These are phyloP conservation scores for Xenopus petersii DNA, from an alignment of 2,797 vertebrate genomes.

Conservation along the genomic window DNA sequence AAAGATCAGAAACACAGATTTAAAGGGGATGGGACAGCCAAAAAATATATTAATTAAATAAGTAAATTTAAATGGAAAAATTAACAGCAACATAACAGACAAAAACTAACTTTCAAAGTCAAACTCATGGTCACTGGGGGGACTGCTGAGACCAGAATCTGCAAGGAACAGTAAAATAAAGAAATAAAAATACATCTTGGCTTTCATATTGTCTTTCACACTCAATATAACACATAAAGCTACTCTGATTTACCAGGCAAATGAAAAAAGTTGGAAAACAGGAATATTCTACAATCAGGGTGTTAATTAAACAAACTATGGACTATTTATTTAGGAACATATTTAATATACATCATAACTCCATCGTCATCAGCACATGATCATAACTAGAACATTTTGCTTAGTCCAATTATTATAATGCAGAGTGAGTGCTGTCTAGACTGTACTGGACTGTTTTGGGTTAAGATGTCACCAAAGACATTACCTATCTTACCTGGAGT, in stretches of 20 bases:
- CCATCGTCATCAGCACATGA: no score
- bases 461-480: no score
- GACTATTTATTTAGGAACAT: not conserved
- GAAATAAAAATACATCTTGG: conserved; percentile 65
- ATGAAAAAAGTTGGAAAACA: no score
- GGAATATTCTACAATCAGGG: no score
- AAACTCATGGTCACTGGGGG: conserved; percentile 93
- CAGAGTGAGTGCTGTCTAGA: no score
- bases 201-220: conserved; percentile 54
- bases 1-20: conserved; percentile 57
- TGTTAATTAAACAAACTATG: conserved; percentile 15
- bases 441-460: no score
- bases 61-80: conserved; percentile 51
- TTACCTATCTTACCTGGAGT: conserved; percentile 77
- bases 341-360: no score
- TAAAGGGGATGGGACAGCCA: conserved; percentile 45
- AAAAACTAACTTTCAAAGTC: conserved; percentile 96
- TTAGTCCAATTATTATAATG: no score
- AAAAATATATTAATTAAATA: conserved; percentile 30
- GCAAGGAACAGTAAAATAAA: conserved; percentile 87
- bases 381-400: no score
- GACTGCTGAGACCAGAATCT: conserved; percentile 98
- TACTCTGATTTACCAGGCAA: conserved; percentile 50
- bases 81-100: conserved; percentile 69
- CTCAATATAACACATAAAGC: conserved; percentile 57